Evolutionary conservation across 2,888 invertebrate species (phyloP).

Genomic region (Morpho helenor): DNA sequence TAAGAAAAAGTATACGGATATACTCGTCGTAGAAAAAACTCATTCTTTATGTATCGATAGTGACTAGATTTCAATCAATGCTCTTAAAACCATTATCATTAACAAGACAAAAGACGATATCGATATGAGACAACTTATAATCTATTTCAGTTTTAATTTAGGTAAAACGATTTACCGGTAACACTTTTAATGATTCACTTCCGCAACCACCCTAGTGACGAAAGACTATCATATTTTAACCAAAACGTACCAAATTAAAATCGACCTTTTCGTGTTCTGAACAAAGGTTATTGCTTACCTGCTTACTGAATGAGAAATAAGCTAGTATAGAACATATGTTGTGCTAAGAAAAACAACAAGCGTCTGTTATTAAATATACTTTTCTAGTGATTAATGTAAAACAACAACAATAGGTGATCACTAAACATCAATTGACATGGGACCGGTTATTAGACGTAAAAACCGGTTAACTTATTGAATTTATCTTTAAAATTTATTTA

Average conservation of each 20-base stretch:
- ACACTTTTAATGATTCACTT: conserved; percentile 12
- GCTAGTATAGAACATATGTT: conserved; percentile 5
- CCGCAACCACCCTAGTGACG: conserved; percentile 11
- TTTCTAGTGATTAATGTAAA: conserved; percentile 42
- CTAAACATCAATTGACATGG: conserved; percentile 66
- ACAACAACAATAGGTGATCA: conserved; percentile 49
- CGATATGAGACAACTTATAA: too few species aligned
- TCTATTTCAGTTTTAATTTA: background rate
- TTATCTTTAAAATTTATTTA: conserved; percentile 37
- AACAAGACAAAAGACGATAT: too few species aligned
- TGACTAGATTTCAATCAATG: too few species aligned
- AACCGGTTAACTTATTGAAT: conserved; percentile 37
- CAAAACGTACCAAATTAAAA: conserved; percentile 5
- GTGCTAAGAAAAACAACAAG: conserved; percentile 24
- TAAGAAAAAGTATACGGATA: too few species aligned
- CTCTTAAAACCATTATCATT: too few species aligned
- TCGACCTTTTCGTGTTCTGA: conserved; percentile 5
- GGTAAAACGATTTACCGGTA: conserved; percentile 3
- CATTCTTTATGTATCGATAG: too few species aligned
- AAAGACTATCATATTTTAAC: background rate
- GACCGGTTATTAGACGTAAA: conserved; percentile 15
- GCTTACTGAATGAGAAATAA: conserved; percentile 2
- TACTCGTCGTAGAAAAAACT: too few species aligned
- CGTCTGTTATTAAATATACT: conserved; percentile 33
- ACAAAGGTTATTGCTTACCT: conserved; percentile 9